A percentile compares a stretch with the other conserved stretches of the same genome.
Evolutionary conservation across 2,797 vertebrate species (phyloP).

Genomic region (Pelodytes ibericus): DNA sequence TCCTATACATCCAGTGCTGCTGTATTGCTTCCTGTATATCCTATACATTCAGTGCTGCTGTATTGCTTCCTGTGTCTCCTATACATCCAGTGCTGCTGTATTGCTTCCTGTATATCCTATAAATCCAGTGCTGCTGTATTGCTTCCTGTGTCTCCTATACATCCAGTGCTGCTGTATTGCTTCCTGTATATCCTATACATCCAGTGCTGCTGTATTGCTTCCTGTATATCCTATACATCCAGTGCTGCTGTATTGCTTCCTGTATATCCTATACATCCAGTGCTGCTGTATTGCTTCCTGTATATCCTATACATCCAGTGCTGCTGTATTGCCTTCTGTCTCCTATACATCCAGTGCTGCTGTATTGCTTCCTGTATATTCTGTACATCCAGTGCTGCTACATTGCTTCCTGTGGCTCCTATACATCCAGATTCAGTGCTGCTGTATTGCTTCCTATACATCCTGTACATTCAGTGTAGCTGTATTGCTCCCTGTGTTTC

Average conservation of each 20-base stretch:
- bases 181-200: no score
- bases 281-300: neutral
- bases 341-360: neutral
- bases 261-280: neutral
- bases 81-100: neutral
- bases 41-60: neutral
- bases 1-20: no score
- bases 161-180: no score
- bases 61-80: neutral
- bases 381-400: neutral
- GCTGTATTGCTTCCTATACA: no score
- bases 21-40: neutral
- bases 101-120: neutral
- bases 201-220: no score
- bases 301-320: neutral
- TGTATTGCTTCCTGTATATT: neutral
- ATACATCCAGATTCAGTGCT: no score
- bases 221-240: no score
- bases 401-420: no score
- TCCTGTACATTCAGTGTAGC: no score
- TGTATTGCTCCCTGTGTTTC: no score
- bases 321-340: neutral
- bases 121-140: neutral
- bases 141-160: no score
- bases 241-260: neutral